Evolutionary conservation across 92 coral and sea anemone genomes (phyloP).

Genomic region (Scolanthus callimorphus): DNA sequence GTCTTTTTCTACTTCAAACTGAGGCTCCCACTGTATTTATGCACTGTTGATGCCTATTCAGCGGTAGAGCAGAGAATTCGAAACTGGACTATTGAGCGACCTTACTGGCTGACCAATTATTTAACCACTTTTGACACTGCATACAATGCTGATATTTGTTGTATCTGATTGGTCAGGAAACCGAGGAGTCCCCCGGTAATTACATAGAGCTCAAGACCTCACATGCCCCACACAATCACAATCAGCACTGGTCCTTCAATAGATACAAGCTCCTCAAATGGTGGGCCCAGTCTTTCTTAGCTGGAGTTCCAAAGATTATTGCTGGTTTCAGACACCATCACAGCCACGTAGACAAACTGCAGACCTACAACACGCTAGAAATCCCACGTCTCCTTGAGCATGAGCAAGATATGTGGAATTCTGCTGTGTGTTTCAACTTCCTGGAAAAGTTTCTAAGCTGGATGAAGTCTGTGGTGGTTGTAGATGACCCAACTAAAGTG

Average conservation of each 20-base stretch:
- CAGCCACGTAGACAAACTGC: constrained; percentile 76
- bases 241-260: constrained; percentile 78
- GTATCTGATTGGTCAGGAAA: constrained; percentile 43
- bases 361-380: constrained; percentile 85
- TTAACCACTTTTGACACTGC: too few species aligned
- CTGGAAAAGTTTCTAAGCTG: constrained; percentile 78
- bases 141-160: too few species aligned
- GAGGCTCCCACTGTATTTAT: too few species aligned
- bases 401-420: constrained; percentile 74
- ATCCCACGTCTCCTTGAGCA: constrained; percentile 73
- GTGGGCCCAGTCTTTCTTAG: constrained; percentile 98
- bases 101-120: too few species aligned
- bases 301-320: constrained; percentile 91
- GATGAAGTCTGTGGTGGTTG: constrained; percentile 65
- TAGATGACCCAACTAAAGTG: constrained; percentile 57
- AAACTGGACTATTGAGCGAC: too few species aligned
- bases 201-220: constrained; percentile 94
- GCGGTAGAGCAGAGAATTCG: too few species aligned
- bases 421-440: constrained; percentile 77
- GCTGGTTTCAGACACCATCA: constrained; percentile 88
- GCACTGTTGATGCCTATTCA: too few species aligned
- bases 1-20: too few species aligned
- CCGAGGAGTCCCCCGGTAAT: constrained; percentile 71
- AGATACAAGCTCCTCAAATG: constrained; percentile 93
- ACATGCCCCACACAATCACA: constrained; percentile 62